A percentile compares a stretch with the other conserved stretches of the same genome.
phyloP scores from a whole-genome alignment of 2,797 vertebrate genomes.

The Vespertilio murinus region DNA sequence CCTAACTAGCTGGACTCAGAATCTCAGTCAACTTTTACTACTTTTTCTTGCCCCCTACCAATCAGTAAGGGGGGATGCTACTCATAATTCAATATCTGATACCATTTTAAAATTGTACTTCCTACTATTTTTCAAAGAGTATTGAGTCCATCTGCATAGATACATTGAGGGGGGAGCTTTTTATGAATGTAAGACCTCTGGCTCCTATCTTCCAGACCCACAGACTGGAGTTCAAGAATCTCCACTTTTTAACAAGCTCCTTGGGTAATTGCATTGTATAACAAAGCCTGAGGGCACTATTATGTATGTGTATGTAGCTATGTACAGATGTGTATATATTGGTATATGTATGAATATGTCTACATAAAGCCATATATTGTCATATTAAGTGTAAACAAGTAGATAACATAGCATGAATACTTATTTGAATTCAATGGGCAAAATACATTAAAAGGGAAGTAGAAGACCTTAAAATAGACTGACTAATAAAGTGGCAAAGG shows the following conservation, averaged over 20 bases:
- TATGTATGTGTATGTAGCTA: not conserved
- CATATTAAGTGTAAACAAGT: not conserved
- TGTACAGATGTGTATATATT: too few species aligned
- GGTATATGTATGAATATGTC: not conserved
- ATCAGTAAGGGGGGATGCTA: not conserved
- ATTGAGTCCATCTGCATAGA: not conserved
- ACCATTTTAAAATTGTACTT: not conserved
- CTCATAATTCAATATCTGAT: conserved; percentile 18
- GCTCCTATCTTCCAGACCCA: not conserved
- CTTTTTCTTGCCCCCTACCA: not conserved
- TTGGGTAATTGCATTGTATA: not conserved
- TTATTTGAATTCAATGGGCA: not conserved
- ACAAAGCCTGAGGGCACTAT: not conserved
- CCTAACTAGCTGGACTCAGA: not conserved
- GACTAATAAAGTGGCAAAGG: not conserved
- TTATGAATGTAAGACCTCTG: not conserved
- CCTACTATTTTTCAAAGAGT: not conserved
- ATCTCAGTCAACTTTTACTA: not conserved
- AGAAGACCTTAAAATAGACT: conserved; percentile 1
- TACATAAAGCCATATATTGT: not conserved
- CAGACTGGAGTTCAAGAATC: not conserved
- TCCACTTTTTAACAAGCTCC: not conserved
- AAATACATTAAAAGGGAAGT: not conserved
- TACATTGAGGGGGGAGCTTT: not conserved
- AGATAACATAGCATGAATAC: not conserved